Conservation (phyloP, 2,797 vertebrate species). For the Xenopus petersii region DNA sequence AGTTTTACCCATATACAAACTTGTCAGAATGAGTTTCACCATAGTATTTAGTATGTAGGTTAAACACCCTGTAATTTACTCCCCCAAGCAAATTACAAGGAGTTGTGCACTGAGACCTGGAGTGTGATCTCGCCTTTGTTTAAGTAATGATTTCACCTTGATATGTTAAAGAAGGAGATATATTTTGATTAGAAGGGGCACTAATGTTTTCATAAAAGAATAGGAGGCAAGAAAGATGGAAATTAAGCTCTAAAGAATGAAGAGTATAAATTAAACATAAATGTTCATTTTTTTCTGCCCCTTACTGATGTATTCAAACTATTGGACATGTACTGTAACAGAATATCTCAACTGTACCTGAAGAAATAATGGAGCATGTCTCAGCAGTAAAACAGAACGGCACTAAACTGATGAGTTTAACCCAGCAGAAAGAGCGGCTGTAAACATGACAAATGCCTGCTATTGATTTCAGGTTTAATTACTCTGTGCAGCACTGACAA, state of each 20-base stretch:
- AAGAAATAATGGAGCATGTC: slow-evolving; percentile 99
- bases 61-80: no score
- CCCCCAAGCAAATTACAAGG: slow-evolving; percentile 1
- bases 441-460: slow-evolving; percentile 99
- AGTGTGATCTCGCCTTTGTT: not conserved
- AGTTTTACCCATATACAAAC: no score
- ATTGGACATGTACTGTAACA: slow-evolving; percentile 79
- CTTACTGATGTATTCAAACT: slow-evolving; percentile 83
- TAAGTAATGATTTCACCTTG: slow-evolving; percentile 30
- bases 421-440: slow-evolving; percentile 99
- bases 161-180: slow-evolving; percentile 44
- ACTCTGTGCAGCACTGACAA: slow-evolving; percentile 99
- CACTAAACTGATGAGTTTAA: slow-evolving; percentile 99
- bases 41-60: no score
- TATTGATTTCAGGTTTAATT: slow-evolving; percentile 99
- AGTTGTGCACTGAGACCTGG: not conserved
- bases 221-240: slow-evolving; percentile 64
- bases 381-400: slow-evolving; percentile 98
- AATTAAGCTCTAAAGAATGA: slow-evolving; percentile 70
- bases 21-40: no score
- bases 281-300: slow-evolving; percentile 77
- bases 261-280: slow-evolving; percentile 85
- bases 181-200: slow-evolving; percentile 50
- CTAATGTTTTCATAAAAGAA: slow-evolving; percentile 50
- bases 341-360: slow-evolving; percentile 98